Evolutionary conservation across 2,113 vertebrate species (phyloP).

Genomic region (Hippopotamus amphibius): DNA sequence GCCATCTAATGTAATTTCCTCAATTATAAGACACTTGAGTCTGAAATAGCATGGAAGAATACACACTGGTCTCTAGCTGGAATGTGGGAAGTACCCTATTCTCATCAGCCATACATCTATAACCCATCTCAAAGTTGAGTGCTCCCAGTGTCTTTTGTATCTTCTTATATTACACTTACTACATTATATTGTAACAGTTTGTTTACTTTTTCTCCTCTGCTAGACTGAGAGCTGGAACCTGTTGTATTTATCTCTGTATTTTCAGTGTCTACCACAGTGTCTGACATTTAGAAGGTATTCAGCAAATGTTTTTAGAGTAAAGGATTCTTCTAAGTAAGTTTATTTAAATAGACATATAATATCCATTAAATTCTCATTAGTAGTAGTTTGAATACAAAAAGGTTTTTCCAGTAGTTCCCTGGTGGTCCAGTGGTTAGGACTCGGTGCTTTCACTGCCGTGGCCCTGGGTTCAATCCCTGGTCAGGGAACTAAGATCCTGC

Average conservation of each 20-base stretch:
- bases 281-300: neutral
- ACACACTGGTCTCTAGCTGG: neutral
- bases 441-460: neutral
- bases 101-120: neutral
- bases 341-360: neutral
- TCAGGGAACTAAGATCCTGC: neutral
- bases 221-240: neutral
- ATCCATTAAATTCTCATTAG: neutral
- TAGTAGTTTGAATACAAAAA: constrained; percentile 20
- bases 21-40: neutral
- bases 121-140: neutral
- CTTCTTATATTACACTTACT: neutral
- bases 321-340: neutral
- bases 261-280: neutral
- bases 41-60: neutral
- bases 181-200: neutral
- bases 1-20: neutral
- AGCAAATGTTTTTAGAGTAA: neutral
- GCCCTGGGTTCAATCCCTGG: neutral
- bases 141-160: neutral
- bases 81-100: neutral
- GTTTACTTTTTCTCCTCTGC: neutral
- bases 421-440: neutral
- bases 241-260: neutral
- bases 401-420: neutral